phyloP scores from a whole-genome alignment of 2,113 vertebrate genomes.

The Motacilla alba region DNA sequence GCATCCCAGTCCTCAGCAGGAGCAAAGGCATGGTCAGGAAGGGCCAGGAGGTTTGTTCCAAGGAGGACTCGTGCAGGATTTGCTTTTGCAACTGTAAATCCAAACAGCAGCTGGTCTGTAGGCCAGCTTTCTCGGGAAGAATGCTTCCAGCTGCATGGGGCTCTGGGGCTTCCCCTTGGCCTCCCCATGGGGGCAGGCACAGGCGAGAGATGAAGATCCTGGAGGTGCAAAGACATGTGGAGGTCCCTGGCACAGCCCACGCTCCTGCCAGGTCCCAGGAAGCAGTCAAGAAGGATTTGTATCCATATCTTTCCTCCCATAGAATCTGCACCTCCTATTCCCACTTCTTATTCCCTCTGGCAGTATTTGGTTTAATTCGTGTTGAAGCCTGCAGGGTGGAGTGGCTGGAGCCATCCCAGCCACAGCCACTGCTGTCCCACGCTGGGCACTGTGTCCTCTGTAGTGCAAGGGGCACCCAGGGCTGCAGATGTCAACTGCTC shows the following conservation, averaged over 20 bases:
- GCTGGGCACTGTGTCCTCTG: fast-evolving
- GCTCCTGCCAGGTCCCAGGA: not conserved
- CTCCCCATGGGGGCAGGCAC: fast-evolving
- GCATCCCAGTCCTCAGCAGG: not conserved
- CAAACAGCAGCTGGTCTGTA: not conserved
- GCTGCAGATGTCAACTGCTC: not conserved
- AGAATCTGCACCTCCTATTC: fast-evolving
- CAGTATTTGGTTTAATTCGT: not conserved
- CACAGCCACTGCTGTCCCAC: not conserved
- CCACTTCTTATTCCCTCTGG: not conserved
- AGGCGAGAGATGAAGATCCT: fast-evolving
- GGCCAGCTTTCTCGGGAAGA: not conserved
- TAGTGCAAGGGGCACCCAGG: not conserved
- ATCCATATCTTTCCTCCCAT: not conserved
- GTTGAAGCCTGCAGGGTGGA: fast-evolving
- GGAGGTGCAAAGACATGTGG: not conserved
- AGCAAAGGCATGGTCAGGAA: fast-evolving
- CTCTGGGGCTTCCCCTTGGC: not conserved
- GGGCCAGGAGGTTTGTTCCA: not conserved
- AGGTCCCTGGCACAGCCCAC: not conserved
- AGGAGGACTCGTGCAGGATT: not conserved
- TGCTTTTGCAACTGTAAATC: not conserved
- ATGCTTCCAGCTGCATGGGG: not conserved
- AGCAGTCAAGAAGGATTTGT: not conserved
- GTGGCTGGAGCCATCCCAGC: not conserved